Evolutionary conservation across 2,888 invertebrate genomes (phyloP).

Genomic region (Drosophila greeni): DNA sequence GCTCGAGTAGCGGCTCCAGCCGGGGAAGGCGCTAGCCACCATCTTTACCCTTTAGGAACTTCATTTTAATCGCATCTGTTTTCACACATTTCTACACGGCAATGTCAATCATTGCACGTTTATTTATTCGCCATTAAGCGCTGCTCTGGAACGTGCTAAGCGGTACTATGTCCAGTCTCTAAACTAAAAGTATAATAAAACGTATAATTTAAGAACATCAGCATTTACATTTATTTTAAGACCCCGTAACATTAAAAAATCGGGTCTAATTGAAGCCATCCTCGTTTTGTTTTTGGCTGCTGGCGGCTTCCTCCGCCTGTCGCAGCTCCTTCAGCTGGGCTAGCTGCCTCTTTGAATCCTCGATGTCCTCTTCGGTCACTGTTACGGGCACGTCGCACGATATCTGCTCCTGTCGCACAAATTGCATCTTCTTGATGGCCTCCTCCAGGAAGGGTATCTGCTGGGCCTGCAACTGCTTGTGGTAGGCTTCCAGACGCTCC

Average conservation of each 20-base stretch:
- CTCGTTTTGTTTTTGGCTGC: conserved; percentile 50
- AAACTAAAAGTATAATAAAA: conserved; percentile 44
- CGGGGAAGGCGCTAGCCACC: conserved; percentile 55
- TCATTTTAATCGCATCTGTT: conserved; percentile 16
- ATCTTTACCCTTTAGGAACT: conserved; percentile 35
- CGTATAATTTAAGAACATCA: conserved; percentile 58
- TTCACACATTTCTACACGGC: conserved; percentile 27
- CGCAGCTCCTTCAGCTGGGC: conserved; percentile 78
- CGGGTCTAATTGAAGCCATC: conserved; percentile 57
- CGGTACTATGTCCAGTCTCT: conserved; percentile 39
- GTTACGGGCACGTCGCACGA: conserved; percentile 83
- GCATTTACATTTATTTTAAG: conserved; percentile 45
- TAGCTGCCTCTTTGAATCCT: conserved; percentile 81
- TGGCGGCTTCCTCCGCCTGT: conserved; percentile 47
- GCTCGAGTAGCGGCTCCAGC: conserved; percentile 48
- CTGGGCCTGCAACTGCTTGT: conserved; percentile 83
- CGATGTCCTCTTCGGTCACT: conserved; percentile 84
- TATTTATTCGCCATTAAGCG: conserved; percentile 63
- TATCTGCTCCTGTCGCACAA: conserved; percentile 87
- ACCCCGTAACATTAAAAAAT: conserved; percentile 7
- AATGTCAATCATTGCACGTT: conserved; percentile 32
- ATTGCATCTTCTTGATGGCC: conserved; percentile 85
- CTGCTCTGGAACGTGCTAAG: conserved; percentile 52
- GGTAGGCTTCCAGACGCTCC: conserved; percentile 84
- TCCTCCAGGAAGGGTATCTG: conserved; percentile 86